Conservation (phyloP, 2,113 vertebrate genomes). For the Polypterus bichir region DNA sequence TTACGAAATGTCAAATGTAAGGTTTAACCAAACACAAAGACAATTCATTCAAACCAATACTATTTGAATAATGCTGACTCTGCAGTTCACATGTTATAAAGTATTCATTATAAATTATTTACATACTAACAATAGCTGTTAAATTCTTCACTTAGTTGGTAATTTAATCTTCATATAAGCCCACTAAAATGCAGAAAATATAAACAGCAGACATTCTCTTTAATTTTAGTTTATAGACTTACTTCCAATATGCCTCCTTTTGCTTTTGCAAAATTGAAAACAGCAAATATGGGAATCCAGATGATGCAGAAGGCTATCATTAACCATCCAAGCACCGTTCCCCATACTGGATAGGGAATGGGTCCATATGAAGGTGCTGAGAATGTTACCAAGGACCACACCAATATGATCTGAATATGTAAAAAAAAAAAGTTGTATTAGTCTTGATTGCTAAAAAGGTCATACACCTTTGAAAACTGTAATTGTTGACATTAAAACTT, state of each 20-base stretch:
- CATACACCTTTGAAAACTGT: no score
- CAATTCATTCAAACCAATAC: not conserved
- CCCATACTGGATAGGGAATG: constrained; percentile 68
- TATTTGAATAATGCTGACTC: not conserved
- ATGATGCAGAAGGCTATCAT: constrained; percentile 69
- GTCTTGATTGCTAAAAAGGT: no score
- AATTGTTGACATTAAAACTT: no score
- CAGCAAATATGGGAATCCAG: constrained; percentile 72
- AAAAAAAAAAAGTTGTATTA: constrained; percentile 12
- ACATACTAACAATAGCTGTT: not conserved
- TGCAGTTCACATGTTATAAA: constrained; percentile 1
- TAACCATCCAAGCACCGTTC: constrained; percentile 69
- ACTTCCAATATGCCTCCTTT: constrained; percentile 65
- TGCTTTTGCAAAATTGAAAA: constrained; percentile 51
- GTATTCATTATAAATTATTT: not conserved
- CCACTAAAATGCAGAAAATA: no score
- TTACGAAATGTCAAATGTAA: no score
- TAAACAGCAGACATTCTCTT: not conserved
- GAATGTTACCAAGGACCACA: constrained; percentile 70
- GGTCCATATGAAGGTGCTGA: constrained; percentile 48
- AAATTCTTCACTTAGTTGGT: not conserved
- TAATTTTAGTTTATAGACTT: constrained; percentile 14
- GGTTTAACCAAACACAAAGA: not conserved
- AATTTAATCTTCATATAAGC: constrained; percentile 5
- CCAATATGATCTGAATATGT: constrained; percentile 62